Percentiles rank a stretch among this genome's conserved stretches.
Evolutionary conservation across 2,888 invertebrate genomes (phyloP).

Genomic region (Pristionchus fissidentatus): DNA sequence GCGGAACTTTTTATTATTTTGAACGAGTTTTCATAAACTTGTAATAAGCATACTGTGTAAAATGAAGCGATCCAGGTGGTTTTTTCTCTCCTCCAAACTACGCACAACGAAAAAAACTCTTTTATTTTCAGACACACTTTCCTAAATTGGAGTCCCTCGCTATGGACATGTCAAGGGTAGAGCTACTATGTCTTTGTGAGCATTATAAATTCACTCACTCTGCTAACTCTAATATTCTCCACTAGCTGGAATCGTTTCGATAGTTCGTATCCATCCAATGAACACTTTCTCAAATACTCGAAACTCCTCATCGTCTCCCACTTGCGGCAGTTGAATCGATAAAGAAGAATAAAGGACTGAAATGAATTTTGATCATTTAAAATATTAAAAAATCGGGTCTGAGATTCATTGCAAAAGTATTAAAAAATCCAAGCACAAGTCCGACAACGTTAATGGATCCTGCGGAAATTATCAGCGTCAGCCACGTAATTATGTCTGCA

Average conservation of each 20-base stretch:
- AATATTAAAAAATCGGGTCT: not conserved
- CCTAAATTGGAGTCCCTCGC: too few relatives aligned
- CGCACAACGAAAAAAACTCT: too few relatives aligned
- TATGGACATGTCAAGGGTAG: too few relatives aligned
- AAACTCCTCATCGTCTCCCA: conserved; percentile 35
- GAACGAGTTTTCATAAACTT: too few relatives aligned
- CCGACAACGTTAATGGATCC: not conserved
- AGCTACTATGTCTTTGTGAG: too few relatives aligned
- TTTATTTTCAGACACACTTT: too few relatives aligned
- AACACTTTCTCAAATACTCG: not conserved
- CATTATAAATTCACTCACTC: not conserved
- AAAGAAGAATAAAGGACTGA: conserved; percentile 36
- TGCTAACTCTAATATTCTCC: conserved; percentile 43
- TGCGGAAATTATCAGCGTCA: not conserved
- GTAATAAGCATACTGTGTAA: too few relatives aligned
- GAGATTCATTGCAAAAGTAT: not conserved
- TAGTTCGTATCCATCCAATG: conserved; percentile 38
- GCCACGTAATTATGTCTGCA: conserved; percentile 29
- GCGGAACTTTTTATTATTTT: too few relatives aligned
- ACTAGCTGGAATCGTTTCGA: conserved; percentile 32
- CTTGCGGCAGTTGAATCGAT: conserved; percentile 7
- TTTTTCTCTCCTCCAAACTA: too few relatives aligned
- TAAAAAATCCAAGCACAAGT: conserved; percentile 5
- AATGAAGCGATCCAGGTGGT: too few relatives aligned
- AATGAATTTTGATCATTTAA: not conserved